A percentile compares a stretch with the other conserved stretches of the same genome.
These are phyloP conservation scores for Aplidium turbinatum DNA, from an alignment of 23 tunicate genomes.

Conservation along the genomic window DNA sequence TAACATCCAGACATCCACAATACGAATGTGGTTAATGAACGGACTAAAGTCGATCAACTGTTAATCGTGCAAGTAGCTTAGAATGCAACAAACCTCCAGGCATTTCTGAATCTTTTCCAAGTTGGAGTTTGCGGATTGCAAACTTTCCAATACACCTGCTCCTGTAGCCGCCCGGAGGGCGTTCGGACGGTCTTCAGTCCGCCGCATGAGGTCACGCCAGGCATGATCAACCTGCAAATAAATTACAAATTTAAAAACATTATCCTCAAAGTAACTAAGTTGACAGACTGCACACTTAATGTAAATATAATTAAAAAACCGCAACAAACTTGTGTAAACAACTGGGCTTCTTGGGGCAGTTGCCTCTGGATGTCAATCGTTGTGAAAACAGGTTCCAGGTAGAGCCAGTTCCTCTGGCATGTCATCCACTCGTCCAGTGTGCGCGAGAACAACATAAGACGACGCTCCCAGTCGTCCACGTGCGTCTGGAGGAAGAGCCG, in stretches of 20 bases:
- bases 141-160: conserved; percentile 85
- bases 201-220: conserved; percentile 85
- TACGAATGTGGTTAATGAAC: too few relatives aligned
- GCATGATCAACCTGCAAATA: conserved; percentile 87
- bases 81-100: conserved; percentile 59
- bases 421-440: conserved; percentile 93
- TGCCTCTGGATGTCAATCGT: conserved; percentile 88
- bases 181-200: conserved; percentile 89
- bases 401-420: conserved; percentile 92
- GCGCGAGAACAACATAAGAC: conserved; percentile 77
- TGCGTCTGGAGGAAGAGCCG: conserved; percentile 30
- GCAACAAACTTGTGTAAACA: conserved; percentile 65
- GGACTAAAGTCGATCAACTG: too few relatives aligned
- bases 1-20: too few relatives aligned
- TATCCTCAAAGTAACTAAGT: too few relatives aligned
- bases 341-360: conserved; percentile 67
- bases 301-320: too few relatives aligned
- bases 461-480: conserved; percentile 95
- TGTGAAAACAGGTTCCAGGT: conserved; percentile 88
- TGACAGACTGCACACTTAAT: too few relatives aligned
- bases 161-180: conserved; percentile 79
- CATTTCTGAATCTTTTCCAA: conserved; percentile 85
- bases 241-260: too few relatives aligned
- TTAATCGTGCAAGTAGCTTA: not conserved
- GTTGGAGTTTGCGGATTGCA: conserved; percentile 73